Conservation (phyloP, 92 coral and sea anemone genomes). For the Parazoanthus darwini region DNA sequence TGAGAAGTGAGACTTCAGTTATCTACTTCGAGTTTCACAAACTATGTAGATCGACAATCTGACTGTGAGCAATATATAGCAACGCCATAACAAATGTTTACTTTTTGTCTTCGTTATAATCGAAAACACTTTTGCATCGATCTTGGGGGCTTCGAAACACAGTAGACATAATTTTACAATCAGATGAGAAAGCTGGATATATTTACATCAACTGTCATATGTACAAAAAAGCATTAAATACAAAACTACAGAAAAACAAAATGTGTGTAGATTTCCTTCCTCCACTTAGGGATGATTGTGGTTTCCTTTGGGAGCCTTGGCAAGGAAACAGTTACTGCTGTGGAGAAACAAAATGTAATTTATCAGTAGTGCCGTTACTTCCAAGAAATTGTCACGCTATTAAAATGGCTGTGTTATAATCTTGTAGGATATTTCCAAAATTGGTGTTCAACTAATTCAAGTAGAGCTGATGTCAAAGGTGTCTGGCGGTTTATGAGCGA, state of each 20-base stretch:
- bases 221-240: not conserved
- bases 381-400: not conserved
- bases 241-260: not conserved
- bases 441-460: too few relatives aligned
- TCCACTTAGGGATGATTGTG: not conserved
- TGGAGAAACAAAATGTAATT: not conserved
- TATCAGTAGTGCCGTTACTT: not conserved
- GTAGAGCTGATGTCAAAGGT: too few relatives aligned
- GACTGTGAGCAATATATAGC: not conserved
- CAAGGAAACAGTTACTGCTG: not conserved
- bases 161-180: too few relatives aligned
- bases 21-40: not conserved
- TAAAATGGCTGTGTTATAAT: not conserved
- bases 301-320: not conserved
- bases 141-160: not conserved
- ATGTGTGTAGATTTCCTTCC: not conserved
- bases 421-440: not conserved
- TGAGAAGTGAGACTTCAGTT: not conserved
- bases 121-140: not conserved
- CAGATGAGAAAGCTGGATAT: not conserved
- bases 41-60: not conserved
- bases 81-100: not conserved
- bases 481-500: too few relatives aligned
- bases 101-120: not conserved
- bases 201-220: not conserved